These are phyloP conservation scores for Mustela nigripes DNA, from an alignment of 2,113 vertebrate species.

Conservation along the genomic window DNA sequence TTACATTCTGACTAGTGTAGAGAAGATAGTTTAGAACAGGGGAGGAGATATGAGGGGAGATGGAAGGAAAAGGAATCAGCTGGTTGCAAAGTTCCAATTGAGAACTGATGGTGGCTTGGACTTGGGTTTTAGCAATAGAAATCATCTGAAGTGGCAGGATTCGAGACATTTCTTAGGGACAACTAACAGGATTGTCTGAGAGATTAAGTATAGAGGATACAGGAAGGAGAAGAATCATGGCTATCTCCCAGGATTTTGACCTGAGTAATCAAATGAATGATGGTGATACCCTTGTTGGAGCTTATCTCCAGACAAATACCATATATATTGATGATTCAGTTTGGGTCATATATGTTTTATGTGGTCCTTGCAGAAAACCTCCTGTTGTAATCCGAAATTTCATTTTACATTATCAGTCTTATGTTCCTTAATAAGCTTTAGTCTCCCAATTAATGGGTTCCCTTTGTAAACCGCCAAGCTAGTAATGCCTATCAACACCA, in stretches of 20 bases:
- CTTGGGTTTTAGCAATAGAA: background rate
- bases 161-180: background rate
- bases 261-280: background rate
- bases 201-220: background rate
- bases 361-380: background rate
- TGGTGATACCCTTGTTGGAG: background rate
- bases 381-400: background rate
- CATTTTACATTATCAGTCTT: background rate
- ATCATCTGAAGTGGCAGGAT: background rate
- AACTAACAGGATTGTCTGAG: background rate
- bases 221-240: background rate
- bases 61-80: background rate
- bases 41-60: background rate
- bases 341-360: background rate
- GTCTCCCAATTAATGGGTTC: background rate
- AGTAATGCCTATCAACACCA: background rate
- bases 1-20: background rate
- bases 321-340: background rate
- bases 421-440: background rate
- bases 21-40: background rate
- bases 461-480: conserved; percentile 3
- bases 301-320: background rate
- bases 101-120: background rate
- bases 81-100: background rate
- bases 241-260: background rate